Evolutionary conservation across 2,888 invertebrate genomes (phyloP), one percentile per base, ranked within the genome.

Genomic region (Lithosia quadra): DNA sequence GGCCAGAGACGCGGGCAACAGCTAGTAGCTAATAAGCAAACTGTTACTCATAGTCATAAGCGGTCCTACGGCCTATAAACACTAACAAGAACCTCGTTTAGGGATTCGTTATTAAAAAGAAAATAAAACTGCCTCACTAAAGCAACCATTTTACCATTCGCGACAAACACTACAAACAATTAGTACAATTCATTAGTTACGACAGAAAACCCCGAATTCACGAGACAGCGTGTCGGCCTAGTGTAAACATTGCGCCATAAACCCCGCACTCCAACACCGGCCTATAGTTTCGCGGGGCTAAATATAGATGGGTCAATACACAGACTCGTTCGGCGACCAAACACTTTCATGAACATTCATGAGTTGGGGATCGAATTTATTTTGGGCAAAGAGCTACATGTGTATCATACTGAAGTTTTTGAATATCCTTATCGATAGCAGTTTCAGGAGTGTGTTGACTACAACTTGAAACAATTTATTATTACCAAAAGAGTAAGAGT

Each of bases 241-340:
- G 71, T 68, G 69, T 71, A 69, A 80, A 77, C 68, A 70, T 58
- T 33, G 11, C n/a, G 43, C 28, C n/a, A 75, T 80, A 78, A 63
- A 28, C 77, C 66, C 66, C 63, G n/a, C 63, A 8, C 34, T 57
- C 49, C n/a, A 9, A 49, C 49, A 49, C 49, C 49, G 57, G 57
- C 43, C 24, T n/a, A 39, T 68, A 68, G 53, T 63, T 58, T 55
- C 33, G 21, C 24, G 72, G 75, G 72, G 80, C 92, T 93, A 93
- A 88, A 92, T 91, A 89, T 93, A 93, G 91, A 88, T 87, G 85
- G 93, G 91, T 93, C 93, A 93, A 93, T 93, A 93, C 79, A 77
- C 84, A 76, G 71, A 78, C 76, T 68, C 79, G 86, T 85, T 87
- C 87, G 78, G 78, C 67, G 65, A 69, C 72, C 68, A 73, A 68